Conservation (phyloP, 2,888 invertebrate species). For the Proisotoma minuta region DNA sequence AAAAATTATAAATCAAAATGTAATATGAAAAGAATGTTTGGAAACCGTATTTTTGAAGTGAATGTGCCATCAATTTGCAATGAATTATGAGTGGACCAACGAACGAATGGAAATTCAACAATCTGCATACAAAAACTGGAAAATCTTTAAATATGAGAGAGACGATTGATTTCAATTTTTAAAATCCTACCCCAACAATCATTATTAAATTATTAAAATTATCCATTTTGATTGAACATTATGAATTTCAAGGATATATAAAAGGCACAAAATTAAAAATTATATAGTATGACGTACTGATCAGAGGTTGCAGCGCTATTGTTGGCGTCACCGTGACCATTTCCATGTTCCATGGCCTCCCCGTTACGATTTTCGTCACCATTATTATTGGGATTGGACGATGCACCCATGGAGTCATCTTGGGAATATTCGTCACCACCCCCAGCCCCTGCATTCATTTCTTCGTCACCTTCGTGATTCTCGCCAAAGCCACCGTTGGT, state of each 20-base stretch:
- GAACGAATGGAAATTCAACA: too few species aligned
- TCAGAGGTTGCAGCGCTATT: slow-evolving; percentile 73
- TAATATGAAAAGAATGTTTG: too few species aligned
- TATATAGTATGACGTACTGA: slow-evolving; percentile 47
- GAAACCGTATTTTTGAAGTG: too few species aligned
- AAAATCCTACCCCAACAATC: too few species aligned
- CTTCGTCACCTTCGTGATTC: slow-evolving; percentile 42
- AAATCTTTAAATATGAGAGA: too few species aligned
- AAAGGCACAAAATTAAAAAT: slow-evolving; percentile 8
- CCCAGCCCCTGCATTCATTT: slow-evolving; percentile 32
- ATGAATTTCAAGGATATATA: slow-evolving; percentile 24
- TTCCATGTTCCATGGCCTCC: slow-evolving; percentile 63
- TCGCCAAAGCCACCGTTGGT: slow-evolving; percentile 44
- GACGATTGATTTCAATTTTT: too few species aligned
- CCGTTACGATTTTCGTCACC: slow-evolving; percentile 56
- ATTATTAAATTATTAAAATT: too few species aligned
- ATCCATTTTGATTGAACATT: too few species aligned
- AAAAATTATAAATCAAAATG: too few species aligned
- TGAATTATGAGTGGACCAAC: too few species aligned
- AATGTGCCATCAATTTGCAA: too few species aligned
- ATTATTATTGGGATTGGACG: slow-evolving; percentile 21
- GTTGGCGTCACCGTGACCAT: slow-evolving; percentile 66
- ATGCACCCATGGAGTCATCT: slow-evolving; percentile 44
- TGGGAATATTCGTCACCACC: slow-evolving; percentile 25
- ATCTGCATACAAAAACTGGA: too few species aligned